Base-by-base conservation (phyloP, 2,797 vertebrate genomes). In the Phylloscopus collybita region DNA sequence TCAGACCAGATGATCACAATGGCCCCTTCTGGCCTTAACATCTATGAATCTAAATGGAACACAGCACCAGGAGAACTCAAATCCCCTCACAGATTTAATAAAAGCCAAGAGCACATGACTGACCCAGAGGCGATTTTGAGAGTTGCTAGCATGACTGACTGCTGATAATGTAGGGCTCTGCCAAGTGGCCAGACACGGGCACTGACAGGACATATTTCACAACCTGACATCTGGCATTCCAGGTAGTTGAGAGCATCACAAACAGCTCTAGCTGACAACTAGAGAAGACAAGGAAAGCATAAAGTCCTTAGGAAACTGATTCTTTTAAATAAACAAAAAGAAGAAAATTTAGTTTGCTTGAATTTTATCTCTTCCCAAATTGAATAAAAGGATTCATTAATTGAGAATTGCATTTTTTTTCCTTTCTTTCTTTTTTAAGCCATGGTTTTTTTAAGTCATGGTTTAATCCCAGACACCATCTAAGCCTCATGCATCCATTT, bases 21-120 rank as follows among this genome's bases (percentile, higher is more conserved):
- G 18, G 59, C 90, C 60, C 62, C 89, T 94, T 93, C 70, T 93
- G 89, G 54, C 85, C 49, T 91, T 72, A 83, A 56, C 29, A 44
- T 80, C 92, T 93, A 54, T 73, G 84, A 93, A 87, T 90, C 72
- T 88, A 95, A 96, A 79, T 92, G 83, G 91, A 93, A 71, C 73
- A 83, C 5, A 86, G 30, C 89, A 85, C 93, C 88, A 95, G 62
- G 54, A 95, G 51, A 83, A 73, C 73, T 87, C 66, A 96, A 80
- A 91, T 73, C 54, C 79, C 59, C 86, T 61, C 82, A 86, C 54
- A 96, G 97, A 86, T 95, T 96, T 86, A 84, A 83, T 91, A 95
- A 94, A 92, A 81, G 49, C 92, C 84, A 83, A 85, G 76, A 93
- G 75, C 97, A 97, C 94, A 95, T 97, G 97, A 95, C 69, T 88